Conservation (phyloP, 2,113 vertebrate genomes). For the Tauraco erythrolophus region DNA sequence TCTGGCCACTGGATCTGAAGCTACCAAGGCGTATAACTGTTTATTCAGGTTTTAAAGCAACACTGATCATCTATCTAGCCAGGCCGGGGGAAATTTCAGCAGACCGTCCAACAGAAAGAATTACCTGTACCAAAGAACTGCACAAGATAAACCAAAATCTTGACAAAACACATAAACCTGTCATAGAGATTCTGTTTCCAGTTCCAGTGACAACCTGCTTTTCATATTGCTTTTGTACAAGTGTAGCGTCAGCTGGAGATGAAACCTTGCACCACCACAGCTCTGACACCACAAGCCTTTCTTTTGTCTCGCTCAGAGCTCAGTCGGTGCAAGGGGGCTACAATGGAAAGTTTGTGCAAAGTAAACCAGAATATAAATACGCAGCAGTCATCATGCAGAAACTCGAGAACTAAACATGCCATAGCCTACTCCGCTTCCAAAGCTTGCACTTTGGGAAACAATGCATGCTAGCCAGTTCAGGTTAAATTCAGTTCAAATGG, state of each 20-base stretch:
- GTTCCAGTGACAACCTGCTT: not conserved
- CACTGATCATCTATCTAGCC: not conserved
- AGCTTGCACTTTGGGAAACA: not conserved
- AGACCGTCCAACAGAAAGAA: not conserved
- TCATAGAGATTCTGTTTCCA: not conserved
- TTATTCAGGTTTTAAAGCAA: constrained; percentile 25
- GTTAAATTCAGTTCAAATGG: not conserved
- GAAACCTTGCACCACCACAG: not conserved
- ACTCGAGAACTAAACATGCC: not conserved
- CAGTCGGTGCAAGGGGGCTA: not conserved
- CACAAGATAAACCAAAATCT: not conserved
- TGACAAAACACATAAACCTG: not conserved
- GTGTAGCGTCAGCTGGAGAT: not conserved
- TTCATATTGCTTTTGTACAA: not conserved
- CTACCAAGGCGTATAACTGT: not conserved
- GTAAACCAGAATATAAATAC: not conserved
- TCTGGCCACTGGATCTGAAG: constrained; percentile 20
- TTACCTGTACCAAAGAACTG: not conserved
- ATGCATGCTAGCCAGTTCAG: accelerated
- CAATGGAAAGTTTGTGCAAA: not conserved
- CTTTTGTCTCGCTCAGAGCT: not conserved
- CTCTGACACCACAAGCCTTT: not conserved
- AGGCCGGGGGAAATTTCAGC: constrained; percentile 17
- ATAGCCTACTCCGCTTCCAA: not conserved
- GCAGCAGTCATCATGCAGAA: not conserved